These are phyloP conservation scores for Dipodomys ordii DNA, from an alignment of 2,113 vertebrate species.

Conservation along the genomic window DNA sequence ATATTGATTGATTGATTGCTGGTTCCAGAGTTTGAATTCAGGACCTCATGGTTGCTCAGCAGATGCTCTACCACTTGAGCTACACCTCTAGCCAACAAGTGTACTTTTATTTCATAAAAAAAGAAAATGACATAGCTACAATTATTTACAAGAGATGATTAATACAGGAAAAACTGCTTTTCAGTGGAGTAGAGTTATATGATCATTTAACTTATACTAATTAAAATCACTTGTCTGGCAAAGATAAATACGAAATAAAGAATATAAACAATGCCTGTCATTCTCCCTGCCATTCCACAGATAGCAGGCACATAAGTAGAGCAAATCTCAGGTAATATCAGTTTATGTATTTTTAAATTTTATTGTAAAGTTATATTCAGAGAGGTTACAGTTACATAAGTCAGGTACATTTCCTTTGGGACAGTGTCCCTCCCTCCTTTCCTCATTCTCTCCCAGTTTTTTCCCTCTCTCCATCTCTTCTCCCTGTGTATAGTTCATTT, in stretches of 20 bases:
- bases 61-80: too few species aligned
- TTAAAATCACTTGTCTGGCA: background rate
- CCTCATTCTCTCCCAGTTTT: too few species aligned
- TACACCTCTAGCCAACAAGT: background rate
- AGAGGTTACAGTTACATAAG: too few species aligned
- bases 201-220: background rate
- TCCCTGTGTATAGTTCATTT: too few species aligned
- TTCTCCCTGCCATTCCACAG: background rate
- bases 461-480: too few species aligned
- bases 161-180: background rate
- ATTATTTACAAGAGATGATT: background rate
- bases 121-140: background rate
- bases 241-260: background rate
- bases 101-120: background rate
- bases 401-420: too few species aligned
- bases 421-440: too few species aligned
- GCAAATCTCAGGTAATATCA: background rate
- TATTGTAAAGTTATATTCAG: too few species aligned
- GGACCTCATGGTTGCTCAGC: too few species aligned
- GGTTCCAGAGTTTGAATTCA: too few species aligned
- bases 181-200: background rate
- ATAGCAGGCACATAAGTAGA: background rate
- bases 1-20: too few species aligned
- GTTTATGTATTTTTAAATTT: background rate
- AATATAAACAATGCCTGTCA: background rate